Percentiles rank a stretch among this genome's conserved stretches.
Conservation (phyloP, 2,113 vertebrate genomes). For the Xenopus laevis region DNA sequence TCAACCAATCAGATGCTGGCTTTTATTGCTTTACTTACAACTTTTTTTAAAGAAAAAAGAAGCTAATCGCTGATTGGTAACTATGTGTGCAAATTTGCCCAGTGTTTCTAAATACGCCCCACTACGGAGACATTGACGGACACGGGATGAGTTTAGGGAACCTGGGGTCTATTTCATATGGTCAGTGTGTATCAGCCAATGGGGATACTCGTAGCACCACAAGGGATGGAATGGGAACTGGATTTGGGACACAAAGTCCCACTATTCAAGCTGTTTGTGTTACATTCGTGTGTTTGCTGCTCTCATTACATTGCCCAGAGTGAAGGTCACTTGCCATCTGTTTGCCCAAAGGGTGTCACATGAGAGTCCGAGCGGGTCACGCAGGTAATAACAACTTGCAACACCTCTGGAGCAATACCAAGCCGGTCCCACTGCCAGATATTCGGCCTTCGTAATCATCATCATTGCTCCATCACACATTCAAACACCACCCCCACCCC, state of each 20-base stretch:
- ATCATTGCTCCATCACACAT: background rate
- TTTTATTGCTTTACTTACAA: no score
- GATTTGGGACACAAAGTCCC: background rate
- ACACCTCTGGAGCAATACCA: conserved; percentile 10
- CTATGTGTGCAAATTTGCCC: no score
- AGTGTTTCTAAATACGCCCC: no score
- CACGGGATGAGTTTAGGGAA: no score
- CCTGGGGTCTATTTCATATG: no score
- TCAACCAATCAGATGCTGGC: no score
- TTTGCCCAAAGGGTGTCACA: conserved; percentile 12
- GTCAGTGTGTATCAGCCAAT: no score
- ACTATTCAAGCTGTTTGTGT: background rate
- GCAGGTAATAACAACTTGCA: conserved; percentile 19
- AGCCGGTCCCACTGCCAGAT: background rate
- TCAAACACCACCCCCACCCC: background rate
- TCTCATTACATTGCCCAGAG: background rate
- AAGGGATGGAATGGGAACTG: no score
- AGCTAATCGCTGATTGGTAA: no score
- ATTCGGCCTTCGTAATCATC: background rate
- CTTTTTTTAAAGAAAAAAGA: no score
- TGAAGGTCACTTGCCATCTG: conserved; percentile 21
- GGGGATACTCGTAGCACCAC: no score
- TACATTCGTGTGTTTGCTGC: background rate
- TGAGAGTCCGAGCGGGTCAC: conserved; percentile 5
- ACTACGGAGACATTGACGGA: no score